A percentile compares a stretch with the other conserved stretches of the same genome.
Conservation (phyloP, 1,140 invertebrate genomes). For the Cotesia glomerata region DNA sequence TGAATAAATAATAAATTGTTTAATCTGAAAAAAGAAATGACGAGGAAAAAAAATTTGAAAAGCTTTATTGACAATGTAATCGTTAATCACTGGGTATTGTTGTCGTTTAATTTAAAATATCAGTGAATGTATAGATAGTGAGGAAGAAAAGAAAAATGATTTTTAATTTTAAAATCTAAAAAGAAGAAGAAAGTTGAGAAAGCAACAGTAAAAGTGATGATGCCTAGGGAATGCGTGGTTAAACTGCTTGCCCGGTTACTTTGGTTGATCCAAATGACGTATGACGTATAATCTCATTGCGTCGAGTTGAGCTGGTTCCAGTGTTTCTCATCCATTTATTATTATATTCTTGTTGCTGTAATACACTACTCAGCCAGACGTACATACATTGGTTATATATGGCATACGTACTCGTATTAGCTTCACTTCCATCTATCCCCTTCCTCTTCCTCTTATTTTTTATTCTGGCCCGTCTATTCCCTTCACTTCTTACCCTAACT, state of each 20-base stretch:
- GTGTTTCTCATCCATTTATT: conserved; percentile 23
- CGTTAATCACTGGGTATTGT: too few relatives aligned
- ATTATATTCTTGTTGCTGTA: neutral
- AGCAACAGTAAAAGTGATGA: conserved; percentile 4
- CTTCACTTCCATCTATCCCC: too few relatives aligned
- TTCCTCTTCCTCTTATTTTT: neutral
- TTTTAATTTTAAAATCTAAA: neutral
- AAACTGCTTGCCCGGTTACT: neutral
- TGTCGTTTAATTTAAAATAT: neutral
- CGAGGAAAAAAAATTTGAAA: too few relatives aligned
- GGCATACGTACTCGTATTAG: too few relatives aligned
- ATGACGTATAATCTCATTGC: conserved; percentile 29
- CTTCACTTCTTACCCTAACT: too few relatives aligned
- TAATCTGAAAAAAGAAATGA: too few relatives aligned
- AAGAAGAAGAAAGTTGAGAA: conserved; percentile 10
- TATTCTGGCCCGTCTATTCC: too few relatives aligned
- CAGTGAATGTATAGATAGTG: too few relatives aligned
- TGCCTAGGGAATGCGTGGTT: neutral
- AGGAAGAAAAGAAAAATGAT: neutral
- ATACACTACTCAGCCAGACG: too few relatives aligned
- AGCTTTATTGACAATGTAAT: too few relatives aligned
- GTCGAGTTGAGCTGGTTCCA: conserved; percentile 24
- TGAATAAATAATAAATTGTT: too few relatives aligned
- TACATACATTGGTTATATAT: too few relatives aligned
- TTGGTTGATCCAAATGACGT: conserved; percentile 20